Base-by-base conservation (phyloP, 2,888 invertebrate genomes). In the Luperina testacea region DNA sequence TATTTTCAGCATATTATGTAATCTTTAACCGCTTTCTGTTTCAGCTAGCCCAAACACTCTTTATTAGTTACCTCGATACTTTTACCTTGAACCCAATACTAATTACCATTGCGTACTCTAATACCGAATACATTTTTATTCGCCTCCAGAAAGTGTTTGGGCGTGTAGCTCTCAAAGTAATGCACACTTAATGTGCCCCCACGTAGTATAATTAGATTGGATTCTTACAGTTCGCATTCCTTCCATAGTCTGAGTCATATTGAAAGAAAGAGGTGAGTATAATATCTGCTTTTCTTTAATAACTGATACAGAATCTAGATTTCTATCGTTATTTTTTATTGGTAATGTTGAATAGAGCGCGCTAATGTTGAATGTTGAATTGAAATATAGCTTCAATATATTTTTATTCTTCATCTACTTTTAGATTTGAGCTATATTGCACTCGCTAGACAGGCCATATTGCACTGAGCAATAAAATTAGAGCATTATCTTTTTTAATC, bases 161-260 rank as follows among this genome's bases (percentile, higher is more conserved):
- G 88, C 90, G 84, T 90, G 92, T 92, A 89, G 89, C 89, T 90
- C 87, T 89, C 82, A 69, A 83, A 86, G 90, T 92, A 94, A 94
- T 92, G 93, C 79, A 86, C 90, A 90, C 90, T 91, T 92, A 92
- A 93, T 91, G 91, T 48, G 67, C 86, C 83, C 63, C 63, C 78
- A 59, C 81, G 51, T n/a, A 45, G 63, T 74, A 53, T 77, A 86
- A 86, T 83, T 84, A 83, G 71, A 84, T 78, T 83, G 71, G 64
- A 61, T 59, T 64, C 51, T 1, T 42, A 69, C 57, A 20, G 48
- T 17, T 69, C 63, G 24, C n/a, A 38, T 5, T 70, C 4, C 27
- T 57, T 70, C 42, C 13, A 24, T 32, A 85, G 48, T 32, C 42
- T 4, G 53, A n/a, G 72, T 32, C 20, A 57, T 72, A 69, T 59